Evolutionary conservation across 2,888 invertebrate genomes (phyloP), one percentile per base, ranked within the genome.

Genomic region (Atrina japonica): DNA sequence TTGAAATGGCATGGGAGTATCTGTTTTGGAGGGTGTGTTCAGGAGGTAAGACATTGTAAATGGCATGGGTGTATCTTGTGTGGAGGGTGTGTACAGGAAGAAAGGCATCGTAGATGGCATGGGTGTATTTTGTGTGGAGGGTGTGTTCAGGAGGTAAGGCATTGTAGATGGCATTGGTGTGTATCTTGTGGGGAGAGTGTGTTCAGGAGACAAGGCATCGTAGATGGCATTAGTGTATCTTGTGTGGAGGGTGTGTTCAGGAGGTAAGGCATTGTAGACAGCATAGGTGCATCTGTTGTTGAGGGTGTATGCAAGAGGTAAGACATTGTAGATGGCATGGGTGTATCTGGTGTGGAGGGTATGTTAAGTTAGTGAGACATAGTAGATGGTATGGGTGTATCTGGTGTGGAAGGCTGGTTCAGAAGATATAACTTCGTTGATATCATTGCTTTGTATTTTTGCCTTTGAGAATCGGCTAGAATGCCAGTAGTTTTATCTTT

Each of bases 321-420:
- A 83, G n/a, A n/a, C n/a, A n/a, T n/a, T n/a, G n/a, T n/a, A n/a
- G 96, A 96, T 82, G 98, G 97, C 1, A 96, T 99, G 94, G 98
- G 99, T 0, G 93, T 95, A 14, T 94, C 95, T 78, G 98, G 97
- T 14, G 94, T 96, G 3, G 96, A 97, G 91, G 98, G 98, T 5
- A 94, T 95, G 45, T 97, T 97, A 90, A 93, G 95, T 88, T 94
- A 94, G 94, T 94, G 89, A 83, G n/a, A n/a, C n/a, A n/a, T n/a
- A n/a, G n/a, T 97, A n/a, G n/a, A n/a, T n/a, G n/a, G n/a, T n/a
- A n/a, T n/a, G n/a, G n/a, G 6, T 35, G 35, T 35, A 7, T 35
- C 11, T 7, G 35, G 5, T 35, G 35, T 35, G 5, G 35, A n/a
- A n/a, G n/a, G n/a, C n/a, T n/a, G n/a, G n/a, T n/a, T n/a, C n/a